These are phyloP conservation scores for Amazonetta brasiliensis DNA, from an alignment of 2,797 vertebrate genomes.

Conservation along the genomic window DNA sequence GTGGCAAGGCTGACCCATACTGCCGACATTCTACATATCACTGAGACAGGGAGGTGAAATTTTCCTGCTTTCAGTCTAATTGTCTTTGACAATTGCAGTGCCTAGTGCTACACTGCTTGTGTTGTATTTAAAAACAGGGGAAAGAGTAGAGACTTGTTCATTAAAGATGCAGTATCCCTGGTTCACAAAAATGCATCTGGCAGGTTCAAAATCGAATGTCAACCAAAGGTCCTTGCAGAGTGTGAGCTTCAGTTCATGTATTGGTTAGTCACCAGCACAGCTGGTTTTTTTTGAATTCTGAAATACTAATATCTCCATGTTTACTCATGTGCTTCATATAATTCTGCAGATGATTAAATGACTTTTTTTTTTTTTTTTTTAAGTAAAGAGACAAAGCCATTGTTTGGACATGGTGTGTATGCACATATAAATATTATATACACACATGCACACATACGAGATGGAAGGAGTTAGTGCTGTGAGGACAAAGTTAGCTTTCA, in stretches of 20 bases:
- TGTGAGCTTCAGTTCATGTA: constrained; percentile 81
- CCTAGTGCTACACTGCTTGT: constrained; percentile 83
- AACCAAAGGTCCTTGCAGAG: constrained; percentile 84
- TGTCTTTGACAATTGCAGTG: constrained; percentile 86
- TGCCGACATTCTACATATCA: constrained; percentile 86
- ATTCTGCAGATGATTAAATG: constrained; percentile 72
- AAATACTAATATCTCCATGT: constrained; percentile 75
- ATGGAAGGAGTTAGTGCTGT: constrained; percentile 70
- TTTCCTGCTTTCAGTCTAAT: constrained; percentile 85
- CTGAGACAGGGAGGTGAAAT: constrained; percentile 85
- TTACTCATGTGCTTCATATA: constrained; percentile 78
- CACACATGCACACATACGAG: constrained; percentile 69
- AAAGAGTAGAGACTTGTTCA: constrained; percentile 85
- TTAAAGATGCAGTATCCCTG: constrained; percentile 86
- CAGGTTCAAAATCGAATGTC: constrained; percentile 87
- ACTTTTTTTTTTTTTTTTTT: constrained; percentile 49
- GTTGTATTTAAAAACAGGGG: constrained; percentile 86
- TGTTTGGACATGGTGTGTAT: constrained; percentile 70
- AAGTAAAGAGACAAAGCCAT: constrained; percentile 67
- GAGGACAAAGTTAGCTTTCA: constrained; percentile 73
- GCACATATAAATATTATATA: constrained; percentile 76
- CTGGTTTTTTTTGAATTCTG: constrained; percentile 75
- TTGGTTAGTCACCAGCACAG: constrained; percentile 81
- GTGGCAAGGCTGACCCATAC: constrained; percentile 84
- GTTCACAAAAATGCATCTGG: constrained; percentile 86